Base-by-base conservation (phyloP, 2,888 invertebrate genomes). In the Acleris cristana region DNA sequence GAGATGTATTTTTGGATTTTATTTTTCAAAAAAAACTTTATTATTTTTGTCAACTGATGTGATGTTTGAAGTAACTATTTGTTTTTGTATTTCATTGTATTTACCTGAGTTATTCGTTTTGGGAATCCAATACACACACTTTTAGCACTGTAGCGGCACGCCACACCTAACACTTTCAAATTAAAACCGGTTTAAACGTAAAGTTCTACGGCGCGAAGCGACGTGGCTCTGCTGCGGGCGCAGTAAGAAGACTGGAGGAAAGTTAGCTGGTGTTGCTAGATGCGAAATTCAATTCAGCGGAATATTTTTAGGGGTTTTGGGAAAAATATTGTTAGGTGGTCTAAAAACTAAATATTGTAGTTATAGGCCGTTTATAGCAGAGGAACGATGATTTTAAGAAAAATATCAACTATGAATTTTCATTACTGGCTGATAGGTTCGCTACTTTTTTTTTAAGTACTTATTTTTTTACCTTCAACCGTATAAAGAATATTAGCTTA, bases 111-210 rank as follows among this genome's bases (percentile, higher is more conserved):
- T 66, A 21, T 45, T 51, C 44, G 55, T 44, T 51, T 51, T 51
- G 51, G 5, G 49, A 56, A 66, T 66, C 65, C 65, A 61, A 66
- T 45, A 61, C 56, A 65, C 61, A 70, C 70, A 68, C 65, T 66
- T 61, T 61, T 44, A 61, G 26, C 65, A 66, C 65, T 65, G 21
- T 19, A 53, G 59, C 60, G 19, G 49, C 51, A 59, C 53, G 66
- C 88, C 89, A 86, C 90, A 89, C 90, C 90, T 90, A 81, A 77
- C 86, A 90, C 90, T 90, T 90, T 89, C 88, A 80, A 62, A 67
- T 62, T 52, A 18, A 44, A 89, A 89, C 88, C 90, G 89, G 90
- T 89, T 90, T 83, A 76, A 79, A 84, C 90, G 90, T 87, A 90
- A 89, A 90, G 89, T 89, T 90, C 6, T 48, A 86, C 73, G 64